These are phyloP conservation scores for Brotula barbata DNA, from an alignment of 2,797 vertebrate genomes.

Conservation along the genomic window DNA sequence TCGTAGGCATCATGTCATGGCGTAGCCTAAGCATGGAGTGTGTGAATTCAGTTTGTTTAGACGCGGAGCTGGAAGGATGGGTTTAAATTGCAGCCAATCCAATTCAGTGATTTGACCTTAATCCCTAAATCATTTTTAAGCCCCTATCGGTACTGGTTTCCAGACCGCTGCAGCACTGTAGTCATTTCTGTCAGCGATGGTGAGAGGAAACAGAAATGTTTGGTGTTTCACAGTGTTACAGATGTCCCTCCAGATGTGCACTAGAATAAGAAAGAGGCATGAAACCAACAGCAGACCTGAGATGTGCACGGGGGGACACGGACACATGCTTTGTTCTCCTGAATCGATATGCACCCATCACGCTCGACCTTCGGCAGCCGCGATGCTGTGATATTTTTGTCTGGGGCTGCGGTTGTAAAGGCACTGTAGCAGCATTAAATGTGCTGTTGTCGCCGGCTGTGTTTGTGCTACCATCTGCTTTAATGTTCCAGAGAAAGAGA, in stretches of 20 bases:
- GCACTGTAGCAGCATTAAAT: constrained; percentile 14
- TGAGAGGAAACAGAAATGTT: constrained; percentile 20
- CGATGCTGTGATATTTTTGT: constrained; percentile 6
- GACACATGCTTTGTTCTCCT: constrained; percentile 4
- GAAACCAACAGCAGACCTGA: constrained; percentile 1
- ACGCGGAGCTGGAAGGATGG: neutral
- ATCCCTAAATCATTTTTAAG: constrained; percentile 33
- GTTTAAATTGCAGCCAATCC: constrained; percentile 23
- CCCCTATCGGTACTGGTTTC: constrained; percentile 22
- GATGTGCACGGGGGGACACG: neutral
- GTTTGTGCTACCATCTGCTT: constrained; percentile 30
- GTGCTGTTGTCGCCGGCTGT: constrained; percentile 1
- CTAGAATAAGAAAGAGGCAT: constrained; percentile 4
- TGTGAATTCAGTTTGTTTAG: constrained; percentile 15
- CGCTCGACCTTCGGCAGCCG: neutral
- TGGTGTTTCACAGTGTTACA: constrained; percentile 15
- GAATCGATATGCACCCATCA: neutral
- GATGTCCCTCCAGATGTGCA: constrained; percentile 18
- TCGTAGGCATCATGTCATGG: neutral
- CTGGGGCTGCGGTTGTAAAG: neutral
- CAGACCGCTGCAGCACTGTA: constrained; percentile 8
- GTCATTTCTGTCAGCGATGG: constrained; percentile 33
- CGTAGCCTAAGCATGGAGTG: neutral
- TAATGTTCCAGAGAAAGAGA: constrained; percentile 33
- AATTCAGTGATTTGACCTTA: constrained; percentile 19